phyloP scores from a whole-genome alignment of 1,140 invertebrate species.

The Bradynema listronoti region DNA sequence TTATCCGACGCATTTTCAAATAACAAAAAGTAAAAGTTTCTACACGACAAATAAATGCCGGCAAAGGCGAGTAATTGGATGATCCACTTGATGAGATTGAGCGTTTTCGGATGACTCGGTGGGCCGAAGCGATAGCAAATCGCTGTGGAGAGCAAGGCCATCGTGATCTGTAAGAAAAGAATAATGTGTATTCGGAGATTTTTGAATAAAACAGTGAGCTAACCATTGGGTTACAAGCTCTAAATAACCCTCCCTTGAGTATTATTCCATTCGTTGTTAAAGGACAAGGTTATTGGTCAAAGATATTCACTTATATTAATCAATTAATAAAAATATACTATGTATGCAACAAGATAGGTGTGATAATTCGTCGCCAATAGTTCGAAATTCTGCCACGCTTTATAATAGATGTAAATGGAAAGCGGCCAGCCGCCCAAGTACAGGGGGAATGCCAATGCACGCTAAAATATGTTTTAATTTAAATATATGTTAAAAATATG shows the following conservation, averaged over 20 bases:
- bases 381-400: not conserved
- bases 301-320: not conserved
- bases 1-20: no score
- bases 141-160: not conserved
- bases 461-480: not conserved
- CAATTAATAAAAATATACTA: not conserved
- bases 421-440: not conserved
- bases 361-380: not conserved
- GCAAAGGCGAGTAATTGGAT: slow-evolving; percentile 22
- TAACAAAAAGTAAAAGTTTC: no score
- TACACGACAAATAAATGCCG: slow-evolving; percentile 21
- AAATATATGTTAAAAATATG: not conserved
- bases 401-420: slow-evolving; percentile 10
- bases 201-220: no score
- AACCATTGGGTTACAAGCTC: no score
- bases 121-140: slow-evolving; percentile 29
- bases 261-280: no score
- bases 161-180: no score
- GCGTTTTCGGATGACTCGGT: slow-evolving; percentile 15
- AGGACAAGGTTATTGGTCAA: no score
- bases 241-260: no score
- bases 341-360: slow-evolving; percentile 1
- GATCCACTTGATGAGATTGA: slow-evolving; percentile 24
- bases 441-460: not conserved
- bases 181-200: no score